Evolutionary conservation across 92 coral and sea anemone species (phyloP), one percentile per base, ranked within the genome.

Genomic region (Virgularia gustaviana): DNA sequence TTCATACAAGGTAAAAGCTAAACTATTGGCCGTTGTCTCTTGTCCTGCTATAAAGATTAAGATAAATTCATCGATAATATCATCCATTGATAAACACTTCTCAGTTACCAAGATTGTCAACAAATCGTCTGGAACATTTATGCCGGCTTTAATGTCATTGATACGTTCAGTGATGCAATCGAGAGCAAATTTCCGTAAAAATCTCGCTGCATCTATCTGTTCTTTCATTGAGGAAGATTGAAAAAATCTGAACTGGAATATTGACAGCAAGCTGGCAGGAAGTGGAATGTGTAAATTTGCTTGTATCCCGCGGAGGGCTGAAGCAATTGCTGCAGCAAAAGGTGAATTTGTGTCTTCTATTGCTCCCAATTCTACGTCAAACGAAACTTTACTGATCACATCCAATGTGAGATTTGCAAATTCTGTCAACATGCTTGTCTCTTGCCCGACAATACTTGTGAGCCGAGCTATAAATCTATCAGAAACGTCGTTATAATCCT

Each of bases 361-460:
- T 23, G 84, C 60, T n/a, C 80, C 82, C 27, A 78, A 45, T 36
- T 87, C 82, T 7, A 90, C 73, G 51, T 79, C 63, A 61, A 90
- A 90, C 12, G 90, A 91, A 75, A 90, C 96, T 87, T 87, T 87
- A 75, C 88, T 83, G 73, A 89, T 89, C 19, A 89, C 75, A 49
- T 89, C 90, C 57, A 89, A 71, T 16, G 96, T 83, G n/a, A 83
- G 83, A 34, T 84, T 82, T 18, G 82, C 77, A 79, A 89, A 83
- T 67, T 86, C 88, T 29, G 86, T 88, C 9, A 59, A 79, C 80
- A 89, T 73, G 36, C 65, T 70, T 6, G 83, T 88, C 37, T 57
- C 71, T 1, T 83, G 61, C 70, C 83, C 89, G 30, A 84, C 88
- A 33, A 70, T 11, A 9, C 43, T 29, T 19, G 71, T 63, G 41